Evolutionary conservation across 2,888 invertebrate genomes (phyloP).

Genomic region (Listrodromus nycthemerus): DNA sequence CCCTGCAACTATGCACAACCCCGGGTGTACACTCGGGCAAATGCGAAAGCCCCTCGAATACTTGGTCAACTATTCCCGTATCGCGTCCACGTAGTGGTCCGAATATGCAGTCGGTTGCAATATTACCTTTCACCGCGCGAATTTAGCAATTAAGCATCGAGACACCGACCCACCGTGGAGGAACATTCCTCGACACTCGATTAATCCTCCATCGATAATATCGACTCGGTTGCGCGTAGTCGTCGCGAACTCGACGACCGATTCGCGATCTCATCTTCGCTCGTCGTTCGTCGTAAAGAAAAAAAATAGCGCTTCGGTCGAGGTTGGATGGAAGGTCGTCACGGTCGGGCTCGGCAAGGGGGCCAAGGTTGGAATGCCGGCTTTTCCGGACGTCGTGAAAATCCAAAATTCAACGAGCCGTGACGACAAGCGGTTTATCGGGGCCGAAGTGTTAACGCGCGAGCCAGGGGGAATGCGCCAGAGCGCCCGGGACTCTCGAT

Average conservation of each 20-base stretch:
- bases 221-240: not conserved
- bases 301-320: not conserved
- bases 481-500: conserved; percentile 19
- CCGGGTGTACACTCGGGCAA: conserved; percentile 28
- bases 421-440: conserved; percentile 35
- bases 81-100: conserved; percentile 65
- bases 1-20: conserved; percentile 59
- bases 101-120: conserved; percentile 29
- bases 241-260: too few species aligned
- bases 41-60: conserved; percentile 66
- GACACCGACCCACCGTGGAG: conserved; percentile 20
- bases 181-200: conserved; percentile 60
- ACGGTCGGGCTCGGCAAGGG: not conserved
- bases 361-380: not conserved
- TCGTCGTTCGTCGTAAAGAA: not conserved
- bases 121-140: conserved; percentile 4
- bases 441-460: conserved; percentile 46
- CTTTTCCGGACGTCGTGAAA: conserved; percentile 18
- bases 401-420: conserved; percentile 12
- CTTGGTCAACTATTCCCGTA: conserved; percentile 74
- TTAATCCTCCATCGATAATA: conserved; percentile 60
- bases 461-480: not conserved
- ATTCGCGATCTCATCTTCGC: too few species aligned
- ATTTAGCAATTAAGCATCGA: conserved; percentile 54
- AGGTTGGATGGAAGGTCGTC: not conserved